Conservation (phyloP, 2,888 invertebrate genomes). For the Protonemura montana region DNA sequence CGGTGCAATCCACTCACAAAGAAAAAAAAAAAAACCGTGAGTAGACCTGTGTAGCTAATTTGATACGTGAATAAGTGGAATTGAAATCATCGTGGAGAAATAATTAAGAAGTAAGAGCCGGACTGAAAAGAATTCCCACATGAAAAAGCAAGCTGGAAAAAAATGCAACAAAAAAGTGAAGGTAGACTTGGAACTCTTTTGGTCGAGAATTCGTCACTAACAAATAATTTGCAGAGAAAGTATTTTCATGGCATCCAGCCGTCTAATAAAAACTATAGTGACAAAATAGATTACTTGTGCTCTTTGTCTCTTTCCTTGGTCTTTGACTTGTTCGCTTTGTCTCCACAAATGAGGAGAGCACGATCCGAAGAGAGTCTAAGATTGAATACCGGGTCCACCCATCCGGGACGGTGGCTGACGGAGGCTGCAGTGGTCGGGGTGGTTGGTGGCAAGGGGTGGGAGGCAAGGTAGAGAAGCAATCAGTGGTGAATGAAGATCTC, state of each 20-base stretch:
- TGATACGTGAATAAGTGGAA: slow-evolving; percentile 34
- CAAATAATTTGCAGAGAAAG: slow-evolving; percentile 29
- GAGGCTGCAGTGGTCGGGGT: not conserved
- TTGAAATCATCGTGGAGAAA: slow-evolving; percentile 32
- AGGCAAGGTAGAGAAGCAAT: slow-evolving; percentile 36
- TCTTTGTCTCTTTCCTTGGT: slow-evolving; percentile 35
- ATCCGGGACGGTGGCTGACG: slow-evolving; percentile 30
- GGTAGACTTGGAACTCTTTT: not conserved
- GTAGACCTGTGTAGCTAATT: slow-evolving; percentile 8
- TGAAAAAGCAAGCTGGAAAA: not conserved
- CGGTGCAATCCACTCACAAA: not conserved
- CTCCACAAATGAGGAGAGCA: slow-evolving; percentile 33
- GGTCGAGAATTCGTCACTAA: not conserved
- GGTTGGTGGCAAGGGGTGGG: not conserved
- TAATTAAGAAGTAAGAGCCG: slow-evolving; percentile 22
- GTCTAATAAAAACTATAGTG: slow-evolving; percentile 19
- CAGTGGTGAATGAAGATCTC: slow-evolving; percentile 38
- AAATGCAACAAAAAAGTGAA: not conserved
- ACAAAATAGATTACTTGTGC: slow-evolving; percentile 39
- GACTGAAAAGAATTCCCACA: not conserved
- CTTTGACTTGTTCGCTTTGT: slow-evolving; percentile 41
- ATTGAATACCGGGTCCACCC: slow-evolving; percentile 36
- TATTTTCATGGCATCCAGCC: slow-evolving; percentile 18
- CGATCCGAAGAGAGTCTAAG: slow-evolving; percentile 32
- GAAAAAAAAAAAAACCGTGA: slow-evolving; percentile 14